A percentile compares a stretch with the other conserved stretches of the same genome.
These are phyloP conservation scores for Eilema griseolum DNA, from an alignment of 2,888 invertebrate genomes.

Conservation along the genomic window DNA sequence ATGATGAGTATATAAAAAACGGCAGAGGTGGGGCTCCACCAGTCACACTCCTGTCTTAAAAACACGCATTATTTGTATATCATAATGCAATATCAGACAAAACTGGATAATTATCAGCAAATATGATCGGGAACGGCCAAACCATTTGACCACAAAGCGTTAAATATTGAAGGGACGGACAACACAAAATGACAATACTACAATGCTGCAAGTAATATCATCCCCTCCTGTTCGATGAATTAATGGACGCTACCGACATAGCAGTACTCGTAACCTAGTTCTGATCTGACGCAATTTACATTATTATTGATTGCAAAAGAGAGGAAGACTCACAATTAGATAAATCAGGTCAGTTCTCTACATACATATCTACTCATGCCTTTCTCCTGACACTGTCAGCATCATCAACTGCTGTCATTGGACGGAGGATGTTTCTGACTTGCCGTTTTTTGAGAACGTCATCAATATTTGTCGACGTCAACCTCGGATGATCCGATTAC, in stretches of 20 bases:
- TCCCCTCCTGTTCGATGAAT: slow-evolving; percentile 11
- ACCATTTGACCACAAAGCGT: no score
- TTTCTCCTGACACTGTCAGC: not conserved
- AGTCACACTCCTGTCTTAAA: no score
- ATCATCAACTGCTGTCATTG: not conserved
- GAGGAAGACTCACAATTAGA: not conserved
- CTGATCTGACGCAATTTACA: not conserved
- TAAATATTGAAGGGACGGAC: no score
- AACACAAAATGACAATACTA: not conserved
- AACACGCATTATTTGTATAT: no score
- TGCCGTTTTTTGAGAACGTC: not conserved
- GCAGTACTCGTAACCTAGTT: not conserved
- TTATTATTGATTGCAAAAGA: not conserved
- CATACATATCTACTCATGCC: not conserved
- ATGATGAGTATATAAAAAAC: not conserved
- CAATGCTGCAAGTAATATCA: not conserved
- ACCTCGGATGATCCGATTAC: no score
- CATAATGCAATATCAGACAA: no score
- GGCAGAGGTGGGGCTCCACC: no score
- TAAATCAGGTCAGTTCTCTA: not conserved
- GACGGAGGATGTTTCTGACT: not conserved
- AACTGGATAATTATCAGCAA: no score
- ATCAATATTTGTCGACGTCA: not conserved
- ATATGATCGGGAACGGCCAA: no score
- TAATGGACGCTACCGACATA: not conserved